phyloP scores from a whole-genome alignment of 2,888 invertebrate genomes.

The Habrosyne pyritoides region DNA sequence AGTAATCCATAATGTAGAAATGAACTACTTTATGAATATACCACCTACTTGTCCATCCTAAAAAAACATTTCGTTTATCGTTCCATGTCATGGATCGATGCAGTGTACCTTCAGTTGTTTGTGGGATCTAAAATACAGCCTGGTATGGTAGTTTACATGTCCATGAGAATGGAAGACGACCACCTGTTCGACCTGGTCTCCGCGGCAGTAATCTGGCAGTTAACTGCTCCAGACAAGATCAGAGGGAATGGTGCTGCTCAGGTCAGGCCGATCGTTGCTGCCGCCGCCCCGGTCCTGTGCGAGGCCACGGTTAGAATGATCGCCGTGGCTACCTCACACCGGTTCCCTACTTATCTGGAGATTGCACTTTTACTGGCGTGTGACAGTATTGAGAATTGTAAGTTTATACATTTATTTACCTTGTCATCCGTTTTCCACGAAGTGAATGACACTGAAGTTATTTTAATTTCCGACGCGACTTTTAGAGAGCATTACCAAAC shows the following conservation, averaged over 20 bases:
- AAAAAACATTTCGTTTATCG: no score
- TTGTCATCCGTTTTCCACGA: no score
- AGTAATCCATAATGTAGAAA: no score
- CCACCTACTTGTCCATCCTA: no score
- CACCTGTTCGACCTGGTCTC: slow-evolving; percentile 53
- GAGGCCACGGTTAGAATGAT: slow-evolving; percentile 58
- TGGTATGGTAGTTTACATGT: slow-evolving; percentile 64
- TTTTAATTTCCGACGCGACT: no score
- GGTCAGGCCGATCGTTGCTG: slow-evolving; percentile 38
- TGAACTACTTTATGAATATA: no score
- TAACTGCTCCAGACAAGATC: slow-evolving; percentile 46
- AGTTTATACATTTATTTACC: slow-evolving; percentile 16
- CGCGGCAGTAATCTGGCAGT: slow-evolving; percentile 55
- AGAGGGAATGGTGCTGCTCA: slow-evolving; percentile 35
- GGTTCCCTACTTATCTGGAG: slow-evolving; percentile 55
- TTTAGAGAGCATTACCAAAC: no score
- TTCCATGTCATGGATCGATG: no score
- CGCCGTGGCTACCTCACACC: slow-evolving; percentile 41
- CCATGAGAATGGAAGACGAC: slow-evolving; percentile 58
- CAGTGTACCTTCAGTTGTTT: no score
- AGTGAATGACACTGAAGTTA: no score
- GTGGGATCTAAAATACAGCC: no score
- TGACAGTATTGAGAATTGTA: slow-evolving; percentile 58
- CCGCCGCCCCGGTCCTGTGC: slow-evolving; percentile 46
- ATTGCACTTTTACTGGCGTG: slow-evolving; percentile 58